Conservation (phyloP, 2,797 vertebrate genomes). For the Mormyrus proboscirostris region DNA sequence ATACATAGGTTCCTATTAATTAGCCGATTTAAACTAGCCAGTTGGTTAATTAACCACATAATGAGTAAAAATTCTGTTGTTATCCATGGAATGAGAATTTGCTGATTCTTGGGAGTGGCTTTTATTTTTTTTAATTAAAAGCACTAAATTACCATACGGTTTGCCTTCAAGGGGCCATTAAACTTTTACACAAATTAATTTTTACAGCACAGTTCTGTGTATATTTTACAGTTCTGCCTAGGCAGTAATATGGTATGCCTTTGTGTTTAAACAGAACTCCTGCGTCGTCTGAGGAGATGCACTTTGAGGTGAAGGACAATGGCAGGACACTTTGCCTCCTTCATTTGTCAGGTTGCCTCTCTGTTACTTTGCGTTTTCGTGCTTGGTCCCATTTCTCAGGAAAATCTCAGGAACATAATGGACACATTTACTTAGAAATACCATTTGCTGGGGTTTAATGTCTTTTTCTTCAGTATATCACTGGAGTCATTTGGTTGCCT, state of each 20-base stretch:
- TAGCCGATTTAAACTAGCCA: neutral
- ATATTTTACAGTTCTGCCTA: neutral
- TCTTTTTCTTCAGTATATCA: neutral
- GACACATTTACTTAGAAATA: neutral
- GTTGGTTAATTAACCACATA: conserved; percentile 1
- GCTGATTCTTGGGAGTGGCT: neutral
- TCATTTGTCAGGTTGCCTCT: neutral
- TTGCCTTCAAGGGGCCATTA: neutral
- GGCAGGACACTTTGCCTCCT: neutral
- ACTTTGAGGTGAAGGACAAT: neutral
- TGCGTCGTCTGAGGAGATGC: neutral
- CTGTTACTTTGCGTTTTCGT: neutral
- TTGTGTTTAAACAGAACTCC: neutral
- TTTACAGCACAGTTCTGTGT: neutral
- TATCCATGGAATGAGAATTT: neutral
- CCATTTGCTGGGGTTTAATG: neutral
- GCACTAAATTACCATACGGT: neutral
- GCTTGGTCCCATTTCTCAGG: neutral
- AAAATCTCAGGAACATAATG: neutral
- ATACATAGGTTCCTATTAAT: neutral
- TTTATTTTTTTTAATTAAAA: neutral
- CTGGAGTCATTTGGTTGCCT: neutral
- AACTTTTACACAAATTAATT: neutral
- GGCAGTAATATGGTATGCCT: neutral
- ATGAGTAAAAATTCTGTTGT: neutral